Percentiles rank a stretch among this genome's conserved stretches.
Conservation (phyloP, 2,113 vertebrate genomes). For the Microcebus jonahi region DNA sequence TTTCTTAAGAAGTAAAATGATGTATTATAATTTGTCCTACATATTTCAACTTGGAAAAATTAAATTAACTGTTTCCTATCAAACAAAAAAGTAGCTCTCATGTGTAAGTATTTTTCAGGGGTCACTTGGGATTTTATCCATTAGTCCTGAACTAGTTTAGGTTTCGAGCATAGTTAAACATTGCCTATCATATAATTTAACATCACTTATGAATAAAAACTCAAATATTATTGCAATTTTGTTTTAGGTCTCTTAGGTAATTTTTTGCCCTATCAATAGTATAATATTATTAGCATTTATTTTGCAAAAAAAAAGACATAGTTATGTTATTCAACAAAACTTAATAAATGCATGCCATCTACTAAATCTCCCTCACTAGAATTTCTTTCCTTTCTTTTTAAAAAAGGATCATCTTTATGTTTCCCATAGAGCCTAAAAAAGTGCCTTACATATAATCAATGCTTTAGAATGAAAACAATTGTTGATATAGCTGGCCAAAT, state of each 20-base stretch:
- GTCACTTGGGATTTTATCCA: neutral
- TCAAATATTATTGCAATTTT: neutral
- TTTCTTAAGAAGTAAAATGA: slow-evolving; percentile 48
- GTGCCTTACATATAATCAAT: neutral
- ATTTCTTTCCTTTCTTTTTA: neutral
- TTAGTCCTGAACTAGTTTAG: neutral
- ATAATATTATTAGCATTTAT: neutral
- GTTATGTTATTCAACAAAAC: neutral
- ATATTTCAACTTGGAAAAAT: slow-evolving; percentile 63
- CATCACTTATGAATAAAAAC: neutral
- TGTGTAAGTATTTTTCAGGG: neutral
- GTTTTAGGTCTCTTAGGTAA: neutral
- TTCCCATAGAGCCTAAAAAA: neutral
- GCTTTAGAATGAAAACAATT: neutral
- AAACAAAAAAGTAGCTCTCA: slow-evolving; percentile 44
- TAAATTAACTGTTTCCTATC: slow-evolving; percentile 37
- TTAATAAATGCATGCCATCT: neutral
- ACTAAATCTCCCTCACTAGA: neutral
- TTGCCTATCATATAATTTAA: neutral
- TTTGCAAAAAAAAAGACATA: neutral
- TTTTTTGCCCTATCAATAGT: neutral
- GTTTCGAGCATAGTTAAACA: neutral
- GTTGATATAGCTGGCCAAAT: neutral
- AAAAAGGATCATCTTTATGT: neutral
- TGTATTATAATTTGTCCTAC: slow-evolving; percentile 41